phyloP scores from a whole-genome alignment of 2,888 invertebrate genomes.

The Conomelus anceps region DNA sequence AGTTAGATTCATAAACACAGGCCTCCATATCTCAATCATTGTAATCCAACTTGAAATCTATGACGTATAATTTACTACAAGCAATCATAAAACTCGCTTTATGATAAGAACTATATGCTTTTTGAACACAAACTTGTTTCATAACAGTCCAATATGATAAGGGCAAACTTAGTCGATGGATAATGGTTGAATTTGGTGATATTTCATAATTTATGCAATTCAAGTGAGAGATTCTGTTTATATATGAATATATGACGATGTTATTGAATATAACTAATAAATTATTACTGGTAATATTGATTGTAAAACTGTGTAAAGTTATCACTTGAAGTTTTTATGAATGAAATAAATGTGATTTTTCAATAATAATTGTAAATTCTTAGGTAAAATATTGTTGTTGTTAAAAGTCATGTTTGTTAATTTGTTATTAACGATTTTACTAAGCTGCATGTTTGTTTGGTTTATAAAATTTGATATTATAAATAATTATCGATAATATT shows the following conservation, averaged over 20 bases:
- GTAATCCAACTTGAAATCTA: no score
- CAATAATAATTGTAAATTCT: background rate
- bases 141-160: no score
- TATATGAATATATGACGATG: background rate
- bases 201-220: background rate
- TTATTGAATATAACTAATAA: background rate
- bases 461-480: background rate
- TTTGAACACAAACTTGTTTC: no score
- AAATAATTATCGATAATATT: background rate
- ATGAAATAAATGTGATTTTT: background rate
- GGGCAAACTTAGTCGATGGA: no score
- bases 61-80: no score
- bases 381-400: constrained; percentile 20
- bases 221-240: background rate
- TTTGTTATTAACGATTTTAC: constrained; percentile 13
- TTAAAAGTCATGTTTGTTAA: constrained; percentile 18
- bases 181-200: background rate
- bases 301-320: background rate
- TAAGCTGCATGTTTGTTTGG: constrained; percentile 4
- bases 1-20: no score
- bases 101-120: background rate
- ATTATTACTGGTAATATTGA: background rate
- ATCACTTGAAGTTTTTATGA: background rate
- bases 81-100: no score
- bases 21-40: no score